Base-by-base conservation (phyloP, 2,888 invertebrate species). In the Pycnomerus fuliginosus region DNA sequence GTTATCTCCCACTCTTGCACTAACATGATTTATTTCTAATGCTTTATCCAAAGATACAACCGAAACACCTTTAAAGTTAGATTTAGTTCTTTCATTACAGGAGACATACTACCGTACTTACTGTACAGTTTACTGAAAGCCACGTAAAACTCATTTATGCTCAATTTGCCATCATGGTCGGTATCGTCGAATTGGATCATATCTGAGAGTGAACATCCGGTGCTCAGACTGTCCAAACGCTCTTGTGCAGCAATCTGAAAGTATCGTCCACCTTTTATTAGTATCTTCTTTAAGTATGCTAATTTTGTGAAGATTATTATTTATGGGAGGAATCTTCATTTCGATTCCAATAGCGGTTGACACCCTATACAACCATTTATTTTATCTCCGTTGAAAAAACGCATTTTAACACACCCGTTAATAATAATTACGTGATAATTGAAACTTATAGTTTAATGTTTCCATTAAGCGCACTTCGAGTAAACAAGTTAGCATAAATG, bases 71-170 rank as follows among this genome's bases (percentile, higher is more conserved):
- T n/a, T n/a, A n/a, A n/a, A n/a, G n/a, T n/a, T n/a, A n/a, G n/a
- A n/a, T n/a, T n/a, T n/a, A n/a, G n/a, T n/a, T n/a, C n/a, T n/a
- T n/a, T n/a, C n/a, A n/a, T n/a, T n/a, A n/a, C n/a, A n/a, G n/a
- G n/a, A n/a, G n/a, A n/a, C n/a, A n/a, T n/a, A n/a, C 17, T 22
- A 5, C 15, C 32, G 46, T 54, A 78, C 82, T 80, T 73, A 84
- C 84, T 84, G 74, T 83, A 83, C 52, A 83, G 76, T 76, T 84
- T 84, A 76, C 85, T 84, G 73, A 87, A 87, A 42, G 86, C 85
- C 54, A 80, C 77, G 68, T 85, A 83, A 69, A 87, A 86, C 68
- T 87, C 86, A 59, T 83, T 82, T 55, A 85, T 79, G 64, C 80
- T 82, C 28, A 84, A 71, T 52, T 78, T 78, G 13, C 79, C 80